A percentile compares a stretch with the other conserved stretches of the same genome.
These are phyloP conservation scores for Acronicta leporina DNA, from an alignment of 2,888 invertebrate species.

Conservation along the genomic window DNA sequence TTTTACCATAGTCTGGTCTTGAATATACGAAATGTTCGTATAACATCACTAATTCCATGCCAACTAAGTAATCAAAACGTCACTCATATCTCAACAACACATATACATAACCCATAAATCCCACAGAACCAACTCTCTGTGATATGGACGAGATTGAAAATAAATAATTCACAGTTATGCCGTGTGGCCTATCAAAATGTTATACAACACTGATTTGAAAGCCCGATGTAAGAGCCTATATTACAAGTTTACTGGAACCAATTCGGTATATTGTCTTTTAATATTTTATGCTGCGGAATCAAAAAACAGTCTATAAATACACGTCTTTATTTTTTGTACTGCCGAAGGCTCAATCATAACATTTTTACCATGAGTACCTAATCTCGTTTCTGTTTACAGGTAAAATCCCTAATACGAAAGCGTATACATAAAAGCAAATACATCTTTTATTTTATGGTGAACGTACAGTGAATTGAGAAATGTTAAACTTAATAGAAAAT, in stretches of 20 bases:
- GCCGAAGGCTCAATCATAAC: too few species aligned
- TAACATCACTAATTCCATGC: not conserved
- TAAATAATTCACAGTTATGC: constrained; percentile 61
- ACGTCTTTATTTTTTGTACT: not conserved
- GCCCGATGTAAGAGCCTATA: constrained; percentile 37
- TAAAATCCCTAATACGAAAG: too few species aligned
- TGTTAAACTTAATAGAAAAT: too few species aligned
- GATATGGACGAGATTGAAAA: constrained; percentile 60
- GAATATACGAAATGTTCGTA: not conserved
- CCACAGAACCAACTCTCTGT: constrained; percentile 42
- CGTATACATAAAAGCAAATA: too few species aligned
- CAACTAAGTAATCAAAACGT: not conserved
- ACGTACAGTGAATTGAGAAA: too few species aligned
- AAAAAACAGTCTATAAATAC: too few species aligned
- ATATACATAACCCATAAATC: constrained; percentile 56
- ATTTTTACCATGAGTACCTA: not conserved
- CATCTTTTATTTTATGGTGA: too few species aligned
- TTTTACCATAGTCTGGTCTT: too few species aligned
- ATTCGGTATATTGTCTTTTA: constrained; percentile 51
- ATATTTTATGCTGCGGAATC: constrained; percentile 35
- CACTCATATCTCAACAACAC: constrained; percentile 29
- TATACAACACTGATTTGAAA: constrained; percentile 41
- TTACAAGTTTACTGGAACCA: constrained; percentile 45
- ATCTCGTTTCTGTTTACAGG: too few species aligned
- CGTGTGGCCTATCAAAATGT: constrained; percentile 38